Evolutionary conservation across 2,113 vertebrate genomes (phyloP).

Genomic region (Cariama cristata): DNA sequence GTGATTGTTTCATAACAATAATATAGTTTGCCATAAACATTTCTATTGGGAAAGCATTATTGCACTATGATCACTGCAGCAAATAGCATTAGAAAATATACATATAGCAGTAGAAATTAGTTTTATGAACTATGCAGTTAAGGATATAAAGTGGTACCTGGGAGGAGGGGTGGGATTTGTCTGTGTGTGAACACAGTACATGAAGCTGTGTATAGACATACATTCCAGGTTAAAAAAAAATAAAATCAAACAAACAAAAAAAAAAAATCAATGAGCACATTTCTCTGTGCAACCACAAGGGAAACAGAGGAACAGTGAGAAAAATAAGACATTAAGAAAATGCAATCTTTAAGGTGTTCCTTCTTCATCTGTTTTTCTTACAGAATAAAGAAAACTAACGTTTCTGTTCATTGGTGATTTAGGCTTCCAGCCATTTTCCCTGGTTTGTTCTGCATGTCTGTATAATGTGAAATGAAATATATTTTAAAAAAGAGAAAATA

Average conservation of each 20-base stretch:
- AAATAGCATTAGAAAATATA: conserved; percentile 11
- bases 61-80: conserved; percentile 1
- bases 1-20: conserved; percentile 40
- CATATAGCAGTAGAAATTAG: background rate
- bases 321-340: background rate
- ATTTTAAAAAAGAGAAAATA: background rate
- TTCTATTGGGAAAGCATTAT: conserved; percentile 16
- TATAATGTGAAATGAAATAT: background rate
- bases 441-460: background rate
- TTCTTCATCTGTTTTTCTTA: background rate
- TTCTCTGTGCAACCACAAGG: background rate
- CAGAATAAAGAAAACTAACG: background rate
- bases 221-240: background rate
- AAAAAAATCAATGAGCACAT: background rate
- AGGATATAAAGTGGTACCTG: background rate
- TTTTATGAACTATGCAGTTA: background rate
- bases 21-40: conserved; percentile 26
- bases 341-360: background rate
- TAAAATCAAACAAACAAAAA: background rate
- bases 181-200: background rate
- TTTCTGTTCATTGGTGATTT: background rate
- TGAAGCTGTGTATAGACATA: background rate
- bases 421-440: background rate
- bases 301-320: background rate
- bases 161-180: background rate